Evolutionary conservation across 2,797 vertebrate species (phyloP).

Genomic region (Myripristis murdjan): DNA sequence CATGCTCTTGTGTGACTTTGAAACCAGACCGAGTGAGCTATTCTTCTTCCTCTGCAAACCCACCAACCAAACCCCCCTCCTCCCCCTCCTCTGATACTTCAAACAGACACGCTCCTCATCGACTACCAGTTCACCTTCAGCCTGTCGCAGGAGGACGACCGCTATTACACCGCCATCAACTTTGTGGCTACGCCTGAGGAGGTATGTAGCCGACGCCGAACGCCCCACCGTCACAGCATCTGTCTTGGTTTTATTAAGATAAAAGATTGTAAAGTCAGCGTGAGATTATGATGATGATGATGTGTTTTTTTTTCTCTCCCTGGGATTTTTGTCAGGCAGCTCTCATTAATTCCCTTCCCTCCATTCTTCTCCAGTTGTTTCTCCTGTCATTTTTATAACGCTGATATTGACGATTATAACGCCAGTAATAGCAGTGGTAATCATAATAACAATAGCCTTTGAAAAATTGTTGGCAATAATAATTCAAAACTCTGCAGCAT

Average conservation of each 20-base stretch:
- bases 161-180: conserved; percentile 98
- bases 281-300: not conserved
- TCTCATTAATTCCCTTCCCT: not conserved
- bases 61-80: conserved; percentile 2
- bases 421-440: not conserved
- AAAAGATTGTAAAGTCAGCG: conserved; percentile 15
- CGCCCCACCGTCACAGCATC: conserved; percentile 38
- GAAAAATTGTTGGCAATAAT: not conserved
- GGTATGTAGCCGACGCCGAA: conserved; percentile 79
- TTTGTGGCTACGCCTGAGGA: conserved; percentile 98
- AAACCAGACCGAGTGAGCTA: conserved; percentile 51
- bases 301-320: not conserved
- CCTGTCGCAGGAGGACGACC: conserved; percentile 98
- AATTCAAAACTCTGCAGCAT: not conserved
- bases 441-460: not conserved
- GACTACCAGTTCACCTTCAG: conserved; percentile 99
- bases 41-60: conserved; percentile 26
- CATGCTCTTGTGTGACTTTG: conserved; percentile 53
- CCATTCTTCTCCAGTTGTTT: not conserved
- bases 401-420: not conserved
- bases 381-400: no score
- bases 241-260: conserved; percentile 39
- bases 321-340: not conserved
- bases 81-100: conserved; percentile 20
- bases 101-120: conserved; percentile 95